These are phyloP conservation scores for Drosophila varians DNA, from an alignment of 1,140 invertebrate genomes.

Conservation along the genomic window DNA sequence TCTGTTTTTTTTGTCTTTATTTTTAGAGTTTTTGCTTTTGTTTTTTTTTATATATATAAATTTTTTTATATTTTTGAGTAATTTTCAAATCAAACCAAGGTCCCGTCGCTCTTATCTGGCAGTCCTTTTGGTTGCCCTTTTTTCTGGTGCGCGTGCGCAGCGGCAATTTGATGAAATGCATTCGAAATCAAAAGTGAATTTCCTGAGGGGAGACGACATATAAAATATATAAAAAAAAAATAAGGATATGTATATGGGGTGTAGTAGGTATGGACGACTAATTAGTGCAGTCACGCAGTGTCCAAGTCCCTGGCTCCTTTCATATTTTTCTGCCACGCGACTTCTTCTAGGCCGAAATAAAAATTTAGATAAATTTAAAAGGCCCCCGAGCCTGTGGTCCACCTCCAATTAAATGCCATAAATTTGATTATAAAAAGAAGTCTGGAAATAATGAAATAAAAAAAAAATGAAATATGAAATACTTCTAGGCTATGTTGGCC, in stretches of 20 bases:
- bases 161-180: constrained; percentile 81
- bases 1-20: neutral
- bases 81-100: constrained; percentile 82
- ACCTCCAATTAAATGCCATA: constrained; percentile 69
- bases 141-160: constrained; percentile 69
- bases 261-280: constrained; percentile 26
- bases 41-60: constrained; percentile 3
- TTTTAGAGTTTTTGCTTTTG: constrained; percentile 10
- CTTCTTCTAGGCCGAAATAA: constrained; percentile 1
- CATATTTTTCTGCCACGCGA: constrained; percentile 41
- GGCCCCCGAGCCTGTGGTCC: neutral
- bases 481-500: neutral
- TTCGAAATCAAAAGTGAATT: constrained; percentile 82
- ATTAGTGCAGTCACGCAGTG: constrained; percentile 70
- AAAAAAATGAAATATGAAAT: neutral
- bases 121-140: constrained; percentile 22
- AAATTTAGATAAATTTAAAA: neutral
- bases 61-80: constrained; percentile 47
- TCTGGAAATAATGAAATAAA: neutral
- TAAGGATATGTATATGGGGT: neutral
- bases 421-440: constrained; percentile 62
- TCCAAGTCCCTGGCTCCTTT: neutral
- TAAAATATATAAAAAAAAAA: neutral
- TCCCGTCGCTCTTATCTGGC: constrained; percentile 33
- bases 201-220: constrained; percentile 19